Conservation (phyloP, 2,888 invertebrate species). For the Volucella bombylans region DNA sequence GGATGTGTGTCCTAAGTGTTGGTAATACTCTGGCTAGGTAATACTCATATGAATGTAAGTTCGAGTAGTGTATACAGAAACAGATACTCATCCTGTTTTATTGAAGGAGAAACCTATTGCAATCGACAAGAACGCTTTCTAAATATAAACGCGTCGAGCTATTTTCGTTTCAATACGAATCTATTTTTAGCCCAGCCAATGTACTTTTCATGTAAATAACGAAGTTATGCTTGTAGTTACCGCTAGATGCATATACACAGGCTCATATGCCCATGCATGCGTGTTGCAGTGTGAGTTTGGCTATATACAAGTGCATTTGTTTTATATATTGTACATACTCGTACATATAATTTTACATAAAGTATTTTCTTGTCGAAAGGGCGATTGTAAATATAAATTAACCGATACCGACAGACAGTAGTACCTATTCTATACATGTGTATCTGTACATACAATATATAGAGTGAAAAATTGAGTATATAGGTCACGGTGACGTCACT, state of each 20-base stretch:
- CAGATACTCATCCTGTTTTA: constrained; percentile 54
- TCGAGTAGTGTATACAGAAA: constrained; percentile 26
- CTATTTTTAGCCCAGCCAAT: constrained; percentile 74
- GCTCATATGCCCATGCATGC: neutral
- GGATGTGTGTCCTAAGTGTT: constrained; percentile 4
- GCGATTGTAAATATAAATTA: constrained; percentile 56
- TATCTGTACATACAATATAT: constrained; percentile 20
- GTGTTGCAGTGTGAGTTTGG: neutral
- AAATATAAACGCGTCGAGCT: constrained; percentile 69
- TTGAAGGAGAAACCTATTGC: constrained; percentile 68
- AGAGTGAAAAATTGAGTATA: constrained; percentile 50
- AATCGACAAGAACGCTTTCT: constrained; percentile 48
- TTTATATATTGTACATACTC: neutral
- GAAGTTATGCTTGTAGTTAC: constrained; percentile 58
- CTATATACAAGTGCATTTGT: constrained; percentile 1
- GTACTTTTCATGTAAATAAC: constrained; percentile 72
- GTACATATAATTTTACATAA: too few relatives aligned
- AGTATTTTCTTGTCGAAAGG: constrained; percentile 1
- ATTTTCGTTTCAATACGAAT: constrained; percentile 69
- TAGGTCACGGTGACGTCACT: constrained; percentile 71
- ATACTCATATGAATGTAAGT: too few relatives aligned
- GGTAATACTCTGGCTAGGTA: too few relatives aligned
- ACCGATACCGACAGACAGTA: constrained; percentile 45
- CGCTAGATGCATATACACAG: constrained; percentile 34
- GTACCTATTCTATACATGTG: constrained; percentile 15